Base-by-base conservation (phyloP, 2,888 invertebrate genomes). In the Augochlorella aurata region DNA sequence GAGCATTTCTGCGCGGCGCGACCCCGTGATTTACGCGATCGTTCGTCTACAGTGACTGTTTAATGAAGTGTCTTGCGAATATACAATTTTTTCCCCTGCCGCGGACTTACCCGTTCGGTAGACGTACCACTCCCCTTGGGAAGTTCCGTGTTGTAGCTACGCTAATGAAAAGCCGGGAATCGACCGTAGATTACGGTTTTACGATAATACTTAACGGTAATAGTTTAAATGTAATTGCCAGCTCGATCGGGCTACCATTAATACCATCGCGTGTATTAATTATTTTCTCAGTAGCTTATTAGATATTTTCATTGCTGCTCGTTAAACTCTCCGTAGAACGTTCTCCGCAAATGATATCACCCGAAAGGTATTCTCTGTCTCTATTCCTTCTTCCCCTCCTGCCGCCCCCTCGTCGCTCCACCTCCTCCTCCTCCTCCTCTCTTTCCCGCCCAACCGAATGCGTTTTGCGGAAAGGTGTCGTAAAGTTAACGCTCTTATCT, bases 401-500 rank as follows among this genome's bases (percentile, higher is more conserved):
- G 44, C 38, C 44, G 38, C 44, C 58, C 24, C 2, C 16, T 58
- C 58, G 2, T 58, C 2, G 14, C 8, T 16, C 2, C 2, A 2
- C 7, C 24, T 1, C 14, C 2, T 12, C 18, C 24, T 21, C 24
- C 1, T 58, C 44, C 45, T 44, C 45, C 5, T n/a, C n/a, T n/a
- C n/a, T n/a, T 45, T n/a, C 65, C n/a, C 65, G 65, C 49, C 7
- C 0, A 16, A 52, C 54, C 75, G 63, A 85, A 74, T 77, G 79
- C 58, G 73, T 84, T 86, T 86, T 74, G 65, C 45, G 74, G 44
- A 38, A 54, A 74, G 72, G 58, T 52, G 72, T 65, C 82, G 82
- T 86, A 81, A 88, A 88, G 78, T 83, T 77, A 71, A 75, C 77
- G 65, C 66, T 69, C 77, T 88, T 87, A 87, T 88, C 81, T 71